Evolutionary conservation across 2,888 invertebrate genomes (phyloP).

Genomic region (Nomada flava): DNA sequence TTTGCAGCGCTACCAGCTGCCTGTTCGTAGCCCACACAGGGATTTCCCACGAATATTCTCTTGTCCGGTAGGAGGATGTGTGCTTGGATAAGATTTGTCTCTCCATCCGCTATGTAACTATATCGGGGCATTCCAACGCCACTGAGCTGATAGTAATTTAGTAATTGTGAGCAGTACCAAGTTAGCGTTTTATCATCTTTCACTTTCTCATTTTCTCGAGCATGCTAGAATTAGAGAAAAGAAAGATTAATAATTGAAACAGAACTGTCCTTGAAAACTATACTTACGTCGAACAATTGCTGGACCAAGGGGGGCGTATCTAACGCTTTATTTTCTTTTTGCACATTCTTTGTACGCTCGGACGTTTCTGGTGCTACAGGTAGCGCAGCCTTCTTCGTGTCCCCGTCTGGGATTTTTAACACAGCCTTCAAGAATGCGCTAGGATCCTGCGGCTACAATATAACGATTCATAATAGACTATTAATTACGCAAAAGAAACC

Average conservation of each 20-base stretch:
- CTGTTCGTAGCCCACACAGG: constrained; percentile 83
- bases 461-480: neutral
- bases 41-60: constrained; percentile 84
- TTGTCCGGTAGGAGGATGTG: constrained; percentile 85
- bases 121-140: constrained; percentile 84
- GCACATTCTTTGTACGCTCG: constrained; percentile 7
- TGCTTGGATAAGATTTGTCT: constrained; percentile 80
- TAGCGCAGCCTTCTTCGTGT: constrained; percentile 65
- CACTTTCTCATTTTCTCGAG: constrained; percentile 75
- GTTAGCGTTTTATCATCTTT: constrained; percentile 64
- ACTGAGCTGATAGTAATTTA: constrained; percentile 84
- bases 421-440: constrained; percentile 82
- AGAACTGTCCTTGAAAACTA: neutral
- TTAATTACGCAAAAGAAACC: neutral
- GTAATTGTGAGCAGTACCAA: constrained; percentile 80
- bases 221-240: constrained; percentile 70
- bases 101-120: constrained; percentile 81
- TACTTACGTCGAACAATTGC: constrained; percentile 82
- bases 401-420: constrained; percentile 80
- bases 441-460: constrained; percentile 78
- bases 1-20: constrained; percentile 85
- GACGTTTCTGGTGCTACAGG: neutral
- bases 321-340: constrained; percentile 64
- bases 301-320: constrained; percentile 82
- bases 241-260: neutral